Base-by-base conservation (phyloP, 2,888 invertebrate species). In the Aethes cnicana region DNA sequence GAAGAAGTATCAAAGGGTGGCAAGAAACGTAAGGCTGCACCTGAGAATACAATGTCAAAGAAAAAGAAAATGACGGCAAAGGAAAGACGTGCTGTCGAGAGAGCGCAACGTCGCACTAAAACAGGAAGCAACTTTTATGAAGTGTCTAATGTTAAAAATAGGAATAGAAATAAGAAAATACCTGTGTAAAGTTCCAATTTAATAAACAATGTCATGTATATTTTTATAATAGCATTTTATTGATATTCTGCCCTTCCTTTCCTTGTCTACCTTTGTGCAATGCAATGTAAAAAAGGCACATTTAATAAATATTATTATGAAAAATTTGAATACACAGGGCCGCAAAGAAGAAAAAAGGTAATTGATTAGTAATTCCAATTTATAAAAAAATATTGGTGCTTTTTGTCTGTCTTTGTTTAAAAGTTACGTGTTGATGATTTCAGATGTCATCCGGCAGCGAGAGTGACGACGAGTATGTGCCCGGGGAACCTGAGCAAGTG, bases 81-180 rank as follows among this genome's bases (percentile, higher is more conserved):
- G 80, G 92, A 96, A 69, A 91, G 93, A 60, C 91, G 97, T 61
- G 94, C 95, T 0, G 61, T 93, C 2, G 95, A 96, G 56, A 91
- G 96, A 61, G 91, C 93, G 7, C 92, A 92, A 59, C 95, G 94
- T 62, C 91, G 95, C 7, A 95, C 94, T 74, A 96, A 95, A 73
- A 93, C 95, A 54, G 97, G 97, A 63, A 96, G 95, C 77, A 95
- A 97, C 82, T 97, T 97, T 75, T 97, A 97, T 79, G 96, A 96
- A 91, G 93, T 94, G 20, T 91, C 95, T 6, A 97, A 97, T 90
- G 97, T 97, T 44, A 97, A 97, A 77, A 97, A 97, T 80, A 93
- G 94, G 62, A 96, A 95, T 83, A 92, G 95, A 58, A 92, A 92
- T 73, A 94, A 93, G 72, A 95, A 92, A 65, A 91, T 81, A 63